Evolutionary conservation across 2,797 vertebrate species (phyloP).

Genomic region (Okamejei kenojei): DNA sequence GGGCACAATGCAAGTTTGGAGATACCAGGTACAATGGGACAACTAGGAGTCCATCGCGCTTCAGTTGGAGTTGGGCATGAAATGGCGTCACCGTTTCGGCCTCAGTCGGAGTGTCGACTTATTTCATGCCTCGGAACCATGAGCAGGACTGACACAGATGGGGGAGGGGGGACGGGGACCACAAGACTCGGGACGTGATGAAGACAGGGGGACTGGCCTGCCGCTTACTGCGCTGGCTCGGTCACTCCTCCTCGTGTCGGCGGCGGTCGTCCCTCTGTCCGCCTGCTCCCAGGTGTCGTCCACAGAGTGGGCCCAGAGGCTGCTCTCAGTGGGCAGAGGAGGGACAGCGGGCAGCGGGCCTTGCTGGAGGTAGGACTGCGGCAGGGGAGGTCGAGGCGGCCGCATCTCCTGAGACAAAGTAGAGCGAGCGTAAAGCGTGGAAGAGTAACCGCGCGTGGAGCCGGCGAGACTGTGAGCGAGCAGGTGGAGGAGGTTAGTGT

Average conservation of each 20-base stretch:
- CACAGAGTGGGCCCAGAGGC: constrained; percentile 52
- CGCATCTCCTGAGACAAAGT: constrained; percentile 74
- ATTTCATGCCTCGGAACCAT: constrained; percentile 17
- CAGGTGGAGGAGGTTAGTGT: constrained; percentile 54
- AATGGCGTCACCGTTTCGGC: too few relatives aligned
- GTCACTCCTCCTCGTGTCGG: constrained; percentile 9
- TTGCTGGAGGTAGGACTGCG: constrained; percentile 88
- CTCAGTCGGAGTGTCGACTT: not conserved
- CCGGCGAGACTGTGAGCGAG: constrained; percentile 53
- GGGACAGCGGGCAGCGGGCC: constrained; percentile 72
- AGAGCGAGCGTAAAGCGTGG: constrained; percentile 54
- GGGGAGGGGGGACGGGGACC: not conserved
- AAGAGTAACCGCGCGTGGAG: constrained; percentile 53
- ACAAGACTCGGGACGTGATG: constrained; percentile 30
- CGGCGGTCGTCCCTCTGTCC: not conserved
- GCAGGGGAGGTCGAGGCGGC: constrained; percentile 87
- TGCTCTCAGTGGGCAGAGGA: constrained; percentile 67
- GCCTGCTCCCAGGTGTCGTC: constrained; percentile 27
- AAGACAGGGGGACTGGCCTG: constrained; percentile 23
- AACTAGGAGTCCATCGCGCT: too few relatives aligned
- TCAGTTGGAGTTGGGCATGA: too few relatives aligned
- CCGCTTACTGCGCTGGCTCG: constrained; percentile 33
- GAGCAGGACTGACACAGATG: constrained; percentile 29
- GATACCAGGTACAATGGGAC: not conserved
- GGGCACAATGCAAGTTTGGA: too few relatives aligned